Conservation (phyloP, 1,140 invertebrate species). For the Platyscapa corneri region DNA sequence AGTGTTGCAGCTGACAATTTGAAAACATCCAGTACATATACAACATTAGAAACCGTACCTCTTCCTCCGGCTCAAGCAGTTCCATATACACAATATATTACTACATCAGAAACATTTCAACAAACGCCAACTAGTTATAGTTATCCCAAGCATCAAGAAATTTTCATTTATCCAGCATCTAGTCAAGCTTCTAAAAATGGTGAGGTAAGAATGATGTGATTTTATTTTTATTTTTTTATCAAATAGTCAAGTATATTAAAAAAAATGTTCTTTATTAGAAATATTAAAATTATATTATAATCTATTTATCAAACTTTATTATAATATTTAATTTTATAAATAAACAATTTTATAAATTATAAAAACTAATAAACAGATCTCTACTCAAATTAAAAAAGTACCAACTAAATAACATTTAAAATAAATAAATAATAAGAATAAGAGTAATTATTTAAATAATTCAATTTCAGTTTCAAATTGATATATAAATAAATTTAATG, state of each 20-base stretch:
- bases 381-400: no score
- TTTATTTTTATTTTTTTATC: not conserved
- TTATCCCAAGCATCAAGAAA: constrained; percentile 67
- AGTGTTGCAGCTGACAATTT: constrained; percentile 62
- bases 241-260: not conserved
- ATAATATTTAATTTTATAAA: not conserved
- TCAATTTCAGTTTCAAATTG: no score
- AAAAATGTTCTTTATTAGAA: no score
- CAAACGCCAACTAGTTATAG: constrained; percentile 61
- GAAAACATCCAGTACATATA: constrained; percentile 68
- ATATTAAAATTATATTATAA: no score
- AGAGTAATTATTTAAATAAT: no score
- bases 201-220: constrained; percentile 60
- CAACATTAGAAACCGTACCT: constrained; percentile 69
- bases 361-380: no score
- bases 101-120: constrained; percentile 63
- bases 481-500: no score
- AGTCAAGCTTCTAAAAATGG: constrained; percentile 60
- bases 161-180: constrained; percentile 64
- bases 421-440: no score
- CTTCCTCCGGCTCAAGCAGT: constrained; percentile 60
- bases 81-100: constrained; percentile 68
- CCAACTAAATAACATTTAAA: no score
- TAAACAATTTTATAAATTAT: no score
- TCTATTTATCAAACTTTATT: no score